Evolutionary conservation across 2,888 invertebrate species (phyloP), one percentile per base, ranked within the genome.

Genomic region (Antheraea assamensis): DNA sequence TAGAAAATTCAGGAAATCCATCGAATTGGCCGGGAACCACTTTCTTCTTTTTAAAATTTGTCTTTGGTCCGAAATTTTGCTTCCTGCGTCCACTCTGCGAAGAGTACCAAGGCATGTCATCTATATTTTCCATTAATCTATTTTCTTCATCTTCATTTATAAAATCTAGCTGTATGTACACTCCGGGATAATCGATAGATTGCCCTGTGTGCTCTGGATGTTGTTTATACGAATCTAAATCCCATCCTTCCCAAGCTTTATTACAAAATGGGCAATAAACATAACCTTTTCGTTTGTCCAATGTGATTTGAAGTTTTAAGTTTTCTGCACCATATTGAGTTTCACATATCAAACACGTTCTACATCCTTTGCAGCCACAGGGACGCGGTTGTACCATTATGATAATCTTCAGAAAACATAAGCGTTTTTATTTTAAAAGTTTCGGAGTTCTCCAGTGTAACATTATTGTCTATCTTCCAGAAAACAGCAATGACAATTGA

Each of bases 51-150:
- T 99, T 99, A 88, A 99, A 99, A 91, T 99, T 99, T 17, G 99
- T 98, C 92, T 99, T 99, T 0, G 99, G 99, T 0, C 99, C 99
- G 91, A 97, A 99, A 90, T 99, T 99, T 96, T 99, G 99, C 89
- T 99, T 99, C 75, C 98, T 95, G 73, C 99, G 95, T 0, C 99
- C 99, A 88, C 99, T 99, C 90, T 99, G 99, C 0, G 99, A 99
- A 58, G 95, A 93, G 79, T 97, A 97, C 99, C 99, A 99, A 0
- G 97, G 96, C 77, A 97, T 94, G 76, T 94, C 92, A 86, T 99
- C 98, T 19, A 99, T 96, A 73, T 96, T 95, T 72, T 94, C 87
- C 76, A 97, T 95, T 19, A 99, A 89, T 5, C 87, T 77, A 0
- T 87, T 80, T 83, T 97, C 98, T 89, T 99, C 99, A 0, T 93